A percentile compares a stretch with the other conserved stretches of the same genome.
These are phyloP conservation scores for Sebastes matsubarae DNA, from an alignment of 2,797 vertebrate genomes.

Conservation along the genomic window DNA sequence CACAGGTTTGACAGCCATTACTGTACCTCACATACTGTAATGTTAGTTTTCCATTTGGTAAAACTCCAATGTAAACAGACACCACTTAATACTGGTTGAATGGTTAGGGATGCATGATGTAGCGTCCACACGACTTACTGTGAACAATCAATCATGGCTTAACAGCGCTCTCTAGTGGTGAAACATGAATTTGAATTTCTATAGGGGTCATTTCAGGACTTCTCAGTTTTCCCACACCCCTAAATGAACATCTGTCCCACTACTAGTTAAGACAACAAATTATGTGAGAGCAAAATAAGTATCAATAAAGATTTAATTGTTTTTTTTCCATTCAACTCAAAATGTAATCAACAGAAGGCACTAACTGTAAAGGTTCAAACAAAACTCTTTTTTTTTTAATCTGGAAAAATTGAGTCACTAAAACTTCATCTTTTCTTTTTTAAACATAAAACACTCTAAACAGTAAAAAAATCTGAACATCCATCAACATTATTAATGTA, in stretches of 20 bases:
- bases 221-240: neutral
- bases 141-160: neutral
- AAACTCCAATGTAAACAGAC: neutral
- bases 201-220: neutral
- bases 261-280: neutral
- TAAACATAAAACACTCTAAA: neutral
- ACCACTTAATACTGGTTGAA: neutral
- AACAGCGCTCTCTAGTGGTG: constrained; percentile 2
- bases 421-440: neutral
- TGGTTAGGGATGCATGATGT: neutral
- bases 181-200: neutral
- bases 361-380: neutral
- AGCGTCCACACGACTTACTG: neutral
- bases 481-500: neutral
- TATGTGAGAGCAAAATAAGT: neutral
- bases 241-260: neutral
- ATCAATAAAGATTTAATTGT: neutral
- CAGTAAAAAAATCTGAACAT: neutral
- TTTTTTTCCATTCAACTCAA: neutral
- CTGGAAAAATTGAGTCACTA: fast-evolving
- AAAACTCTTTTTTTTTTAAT: neutral
- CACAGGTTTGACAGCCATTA: neutral
- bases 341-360: neutral
- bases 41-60: neutral
- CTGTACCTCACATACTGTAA: neutral